A percentile compares a stretch with the other conserved stretches of the same genome.
These are phyloP conservation scores for Trachemys scripta DNA, from an alignment of 2,113 vertebrate genomes.

Conservation along the genomic window DNA sequence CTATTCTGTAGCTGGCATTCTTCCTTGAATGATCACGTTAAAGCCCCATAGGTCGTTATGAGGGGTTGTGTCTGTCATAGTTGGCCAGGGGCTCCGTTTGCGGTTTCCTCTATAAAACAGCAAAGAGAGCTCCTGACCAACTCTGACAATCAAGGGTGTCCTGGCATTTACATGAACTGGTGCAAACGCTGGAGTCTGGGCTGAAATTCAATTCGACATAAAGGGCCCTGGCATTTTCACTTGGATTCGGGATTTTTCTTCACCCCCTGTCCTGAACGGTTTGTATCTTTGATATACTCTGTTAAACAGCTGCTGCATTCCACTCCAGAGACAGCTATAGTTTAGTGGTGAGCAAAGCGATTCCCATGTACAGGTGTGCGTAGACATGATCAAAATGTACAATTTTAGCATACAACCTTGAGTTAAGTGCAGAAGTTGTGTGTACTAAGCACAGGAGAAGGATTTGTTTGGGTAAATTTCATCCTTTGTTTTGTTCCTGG, in stretches of 20 bases:
- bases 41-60: fast-evolving
- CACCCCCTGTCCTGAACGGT: not conserved
- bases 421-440: not conserved
- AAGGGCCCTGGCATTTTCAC: not conserved
- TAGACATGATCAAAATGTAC: fast-evolving
- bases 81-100: too few relatives aligned
- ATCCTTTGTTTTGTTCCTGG: not conserved
- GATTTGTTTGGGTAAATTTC: too few relatives aligned
- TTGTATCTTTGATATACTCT: fast-evolving
- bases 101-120: not conserved
- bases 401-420: not conserved
- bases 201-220: not conserved
- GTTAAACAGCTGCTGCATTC: not conserved
- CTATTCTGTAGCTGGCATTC: fast-evolving
- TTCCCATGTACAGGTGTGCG: fast-evolving
- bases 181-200: fast-evolving
- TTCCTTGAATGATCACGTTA: fast-evolving
- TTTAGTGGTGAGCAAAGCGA: not conserved
- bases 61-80: not conserved
- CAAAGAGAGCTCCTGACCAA: not conserved
- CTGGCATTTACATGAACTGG: fast-evolving
- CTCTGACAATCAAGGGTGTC: not conserved
- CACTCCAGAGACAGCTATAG: not conserved
- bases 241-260: not conserved
- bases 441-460: not conserved